Evolutionary conservation across 2,888 invertebrate species (phyloP).

Genomic region (Calliopum simillimum): DNA sequence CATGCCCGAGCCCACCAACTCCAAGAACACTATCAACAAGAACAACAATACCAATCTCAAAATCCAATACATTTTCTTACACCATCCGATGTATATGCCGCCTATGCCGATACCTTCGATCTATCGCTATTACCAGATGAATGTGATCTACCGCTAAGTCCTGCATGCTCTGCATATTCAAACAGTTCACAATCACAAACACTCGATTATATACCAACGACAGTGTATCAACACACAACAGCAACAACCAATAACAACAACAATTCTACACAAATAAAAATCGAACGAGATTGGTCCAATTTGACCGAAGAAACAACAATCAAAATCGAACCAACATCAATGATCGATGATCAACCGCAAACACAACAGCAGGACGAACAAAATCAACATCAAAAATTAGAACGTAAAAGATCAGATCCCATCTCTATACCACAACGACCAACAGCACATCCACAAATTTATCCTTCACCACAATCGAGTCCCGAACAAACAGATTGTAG

Average conservation of each 20-base stretch:
- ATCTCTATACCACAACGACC: constrained; percentile 59
- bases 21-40: constrained; percentile 66
- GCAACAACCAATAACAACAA: constrained; percentile 16
- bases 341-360: constrained; percentile 37
- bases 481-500: constrained; percentile 61
- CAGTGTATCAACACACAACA: constrained; percentile 50
- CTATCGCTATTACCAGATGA: constrained; percentile 75
- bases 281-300: constrained; percentile 61
- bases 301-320: constrained; percentile 43
- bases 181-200: constrained; percentile 31
- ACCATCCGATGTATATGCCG: constrained; percentile 20
- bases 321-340: constrained; percentile 48
- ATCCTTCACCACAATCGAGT: constrained; percentile 64
- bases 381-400: constrained; percentile 48
- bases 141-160: background rate
- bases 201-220: constrained; percentile 55
- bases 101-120: constrained; percentile 75
- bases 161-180: background rate
- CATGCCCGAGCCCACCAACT: constrained; percentile 43
- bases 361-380: constrained; percentile 49
- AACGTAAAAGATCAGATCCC: constrained; percentile 43
- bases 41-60: constrained; percentile 62
- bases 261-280: constrained; percentile 61
- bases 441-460: constrained; percentile 57
- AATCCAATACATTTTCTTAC: constrained; percentile 30